Evolutionary conservation across 2,113 vertebrate genomes (phyloP).

Genomic region (Callopanchax toddi): DNA sequence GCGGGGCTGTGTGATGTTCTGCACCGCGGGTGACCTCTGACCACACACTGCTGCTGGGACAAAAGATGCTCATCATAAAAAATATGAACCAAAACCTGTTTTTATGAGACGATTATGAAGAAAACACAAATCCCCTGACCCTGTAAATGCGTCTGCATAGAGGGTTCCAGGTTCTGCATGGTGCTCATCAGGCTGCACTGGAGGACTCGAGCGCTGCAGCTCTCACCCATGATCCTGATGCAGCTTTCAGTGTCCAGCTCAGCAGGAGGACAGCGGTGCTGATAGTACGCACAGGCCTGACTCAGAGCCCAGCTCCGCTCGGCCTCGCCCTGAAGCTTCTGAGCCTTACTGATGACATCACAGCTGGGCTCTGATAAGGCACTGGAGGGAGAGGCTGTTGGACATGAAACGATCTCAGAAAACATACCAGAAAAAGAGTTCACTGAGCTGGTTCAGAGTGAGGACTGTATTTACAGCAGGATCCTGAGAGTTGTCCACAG

Average conservation of each 20-base stretch:
- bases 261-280: slow-evolving; percentile 74
- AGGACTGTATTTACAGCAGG: slow-evolving; percentile 74
- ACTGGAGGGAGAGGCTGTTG: slow-evolving; percentile 58
- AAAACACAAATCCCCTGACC: slow-evolving; percentile 53
- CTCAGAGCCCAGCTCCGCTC: slow-evolving; percentile 87
- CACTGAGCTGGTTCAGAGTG: not conserved
- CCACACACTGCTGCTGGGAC: slow-evolving; percentile 82
- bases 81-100: no score
- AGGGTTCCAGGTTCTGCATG: slow-evolving; percentile 81
- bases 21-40: slow-evolving; percentile 56
- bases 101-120: not conserved
- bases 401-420: slow-evolving; percentile 8
- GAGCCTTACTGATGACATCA: slow-evolving; percentile 79
- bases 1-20: slow-evolving; percentile 78
- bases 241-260: slow-evolving; percentile 72
- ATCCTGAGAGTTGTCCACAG: slow-evolving; percentile 76
- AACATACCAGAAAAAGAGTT: not conserved
- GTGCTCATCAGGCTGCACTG: slow-evolving; percentile 82
- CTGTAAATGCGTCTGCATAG: slow-evolving; percentile 66
- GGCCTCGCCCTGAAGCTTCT: slow-evolving; percentile 73
- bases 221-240: slow-evolving; percentile 80
- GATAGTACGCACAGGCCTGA: slow-evolving; percentile 86
- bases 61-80: slow-evolving; percentile 8
- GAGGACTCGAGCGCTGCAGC: slow-evolving; percentile 80
- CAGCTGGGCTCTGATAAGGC: slow-evolving; percentile 79